Evolutionary conservation across 2,888 invertebrate genomes (phyloP).

Genomic region (Ganaspis brasiliensis): DNA sequence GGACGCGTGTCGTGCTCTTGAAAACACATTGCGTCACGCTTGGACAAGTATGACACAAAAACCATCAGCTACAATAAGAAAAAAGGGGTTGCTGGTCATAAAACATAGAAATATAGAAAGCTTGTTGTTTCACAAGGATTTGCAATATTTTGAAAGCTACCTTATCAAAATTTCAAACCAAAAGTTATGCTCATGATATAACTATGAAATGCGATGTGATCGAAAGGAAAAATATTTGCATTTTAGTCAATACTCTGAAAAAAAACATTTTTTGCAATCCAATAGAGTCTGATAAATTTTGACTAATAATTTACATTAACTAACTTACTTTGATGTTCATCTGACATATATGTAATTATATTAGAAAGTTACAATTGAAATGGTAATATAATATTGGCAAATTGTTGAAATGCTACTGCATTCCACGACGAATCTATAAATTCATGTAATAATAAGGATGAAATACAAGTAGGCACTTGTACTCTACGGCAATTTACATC

Average conservation of each 20-base stretch:
- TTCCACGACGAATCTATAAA: too few relatives aligned
- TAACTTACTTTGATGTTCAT: too few relatives aligned
- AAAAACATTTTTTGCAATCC: too few relatives aligned
- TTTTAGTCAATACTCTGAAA: not conserved
- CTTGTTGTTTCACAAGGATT: not conserved
- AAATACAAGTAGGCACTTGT: too few relatives aligned
- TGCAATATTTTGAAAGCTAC: not conserved
- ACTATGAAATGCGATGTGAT: not conserved
- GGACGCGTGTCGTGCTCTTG: conserved; percentile 51
- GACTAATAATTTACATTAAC: too few relatives aligned
- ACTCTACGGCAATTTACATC: too few relatives aligned
- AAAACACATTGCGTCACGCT: conserved; percentile 48
- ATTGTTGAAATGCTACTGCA: too few relatives aligned
- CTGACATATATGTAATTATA: too few relatives aligned
- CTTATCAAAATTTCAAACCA: not conserved
- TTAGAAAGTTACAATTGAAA: too few relatives aligned
- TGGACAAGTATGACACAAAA: conserved; percentile 18
- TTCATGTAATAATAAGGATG: too few relatives aligned
- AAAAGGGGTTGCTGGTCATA: not conserved
- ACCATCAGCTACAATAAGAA: not conserved
- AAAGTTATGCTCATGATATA: not conserved
- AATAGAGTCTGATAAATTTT: too few relatives aligned
- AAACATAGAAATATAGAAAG: conserved; percentile 19
- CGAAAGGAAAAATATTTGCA: not conserved
- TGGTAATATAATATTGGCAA: too few relatives aligned